Evolutionary conservation across 2,797 vertebrate species (phyloP), one percentile per base, ranked within the genome.

Genomic region (Ctenopoma kingsleyae): DNA sequence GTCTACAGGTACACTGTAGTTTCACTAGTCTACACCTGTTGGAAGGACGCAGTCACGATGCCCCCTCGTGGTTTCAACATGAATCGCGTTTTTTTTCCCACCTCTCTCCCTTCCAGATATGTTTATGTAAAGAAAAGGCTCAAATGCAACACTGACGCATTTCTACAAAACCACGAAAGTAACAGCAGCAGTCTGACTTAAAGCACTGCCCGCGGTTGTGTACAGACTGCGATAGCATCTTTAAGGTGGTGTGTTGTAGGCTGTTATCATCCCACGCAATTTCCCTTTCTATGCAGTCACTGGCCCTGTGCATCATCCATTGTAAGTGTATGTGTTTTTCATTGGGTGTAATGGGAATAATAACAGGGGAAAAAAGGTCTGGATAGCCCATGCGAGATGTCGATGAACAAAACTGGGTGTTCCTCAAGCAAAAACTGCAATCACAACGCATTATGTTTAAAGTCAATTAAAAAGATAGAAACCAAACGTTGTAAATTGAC

Each of bases 181-280:
- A 8, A 25, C 27, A 57, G 11, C 17, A 35, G 25, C 41, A 56
- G 35, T 6, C 22, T 13, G 67, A 23, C 66, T 27, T 44, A 30
- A 81, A 62, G 63, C 61, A 20, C n/a, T 55, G 79, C 76, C 74
- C 41, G 71, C 55, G 73, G 71, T 60, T 76, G 79, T 77, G 78
- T 38, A 44, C 6, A 72, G 44, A 56, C 71, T 62, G 74, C 71
- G 72, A 86, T 73, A 30, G 71, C 72, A 75, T 86, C 84, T 78
- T 70, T 46, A 81, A 89, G 84, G 84, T 84, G 84, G 69, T 69
- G 83, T 73, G 70, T 46, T 87, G 79, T 53, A 63, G 84, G 80
- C 85, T 90, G 56, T 76, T n/a, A 83, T 75, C 91, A 88, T 89
- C 92, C 92, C 92, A 93, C 92, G 92, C 92, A 93, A 86, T 87